Evolutionary conservation across 2,113 vertebrate genomes (phyloP), one percentile per base, ranked within the genome.

Genomic region (Crotalus tigris): DNA sequence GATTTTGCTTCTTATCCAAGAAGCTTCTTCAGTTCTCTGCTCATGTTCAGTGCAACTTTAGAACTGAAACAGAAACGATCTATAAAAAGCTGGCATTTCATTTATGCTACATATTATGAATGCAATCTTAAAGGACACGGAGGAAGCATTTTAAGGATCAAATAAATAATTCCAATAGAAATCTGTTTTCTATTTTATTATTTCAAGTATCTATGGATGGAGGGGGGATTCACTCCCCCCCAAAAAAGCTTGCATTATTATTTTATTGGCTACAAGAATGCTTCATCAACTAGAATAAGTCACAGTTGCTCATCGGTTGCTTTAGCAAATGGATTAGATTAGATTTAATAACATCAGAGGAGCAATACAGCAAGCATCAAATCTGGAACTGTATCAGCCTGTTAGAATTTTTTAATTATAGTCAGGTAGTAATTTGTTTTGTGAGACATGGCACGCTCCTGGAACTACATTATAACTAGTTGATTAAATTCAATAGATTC

Each of bases 401-500:
- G 61, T 89, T 90, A 69, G 49, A 93, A 57, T 93, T 87, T 89
- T 93, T 93, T 93, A 93, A 90, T 93, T 93, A 93, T 90, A 90
- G 87, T 86, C 75, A 93, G 92, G 75, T 93, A 64, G 92, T 93
- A 93, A 93, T 93, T 93, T 90, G 92, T 90, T 93, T 93, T 90
- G 89, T 93, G 92, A 93, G 92, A 90, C 81, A 64, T 90, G 75
- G 89, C 89, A 54, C 64, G 81, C 57, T 90, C 89, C 58, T 87
- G 57, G 92, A 93, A 93, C 75, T 90, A 90, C 88, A 93, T 93
- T 93, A 90, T 93, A 93, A 90, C 88, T 90, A 87, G 92, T 90
- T 93, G 92, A 93, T 93, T 93, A 93, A 93, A 93, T 93, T 90
- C 89, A 86, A 85, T 93, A 93, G 89, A 90, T 87, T 93, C 75